A percentile compares a stretch with the other conserved stretches of the same genome.
phyloP scores from a whole-genome alignment of 2,113 vertebrate genomes.

The Zingel zingel region DNA sequence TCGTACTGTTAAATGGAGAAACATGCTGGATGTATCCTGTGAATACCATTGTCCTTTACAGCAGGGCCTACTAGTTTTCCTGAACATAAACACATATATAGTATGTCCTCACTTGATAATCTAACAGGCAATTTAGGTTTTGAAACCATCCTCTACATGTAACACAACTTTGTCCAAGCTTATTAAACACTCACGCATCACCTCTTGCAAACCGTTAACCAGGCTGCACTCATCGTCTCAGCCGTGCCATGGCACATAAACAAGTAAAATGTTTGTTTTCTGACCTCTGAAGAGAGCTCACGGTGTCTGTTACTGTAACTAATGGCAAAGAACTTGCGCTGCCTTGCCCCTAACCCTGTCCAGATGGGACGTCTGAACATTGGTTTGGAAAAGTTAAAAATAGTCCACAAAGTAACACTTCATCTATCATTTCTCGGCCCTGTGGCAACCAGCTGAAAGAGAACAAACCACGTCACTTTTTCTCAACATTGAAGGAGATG shows the following conservation, averaged over 20 bases:
- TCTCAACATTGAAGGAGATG: conserved; percentile 65
- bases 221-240: conserved; percentile 35
- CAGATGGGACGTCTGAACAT: conserved; percentile 75
- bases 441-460: conserved; percentile 76
- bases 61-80: neutral
- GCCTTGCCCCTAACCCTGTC: conserved; percentile 71
- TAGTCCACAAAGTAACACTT: conserved; percentile 78
- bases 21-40: neutral
- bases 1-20: neutral
- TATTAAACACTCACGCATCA: conserved; percentile 67
- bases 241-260: conserved; percentile 60
- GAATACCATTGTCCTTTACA: neutral
- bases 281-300: conserved; percentile 52
- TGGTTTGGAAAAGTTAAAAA: conserved; percentile 80
- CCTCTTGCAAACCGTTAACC: conserved; percentile 57
- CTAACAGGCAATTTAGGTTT: conserved; percentile 11
- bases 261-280: conserved; percentile 67
- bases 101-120: conserved; percentile 25
- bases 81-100: conserved; percentile 20
- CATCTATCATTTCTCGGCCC: conserved; percentile 66
- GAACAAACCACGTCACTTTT: conserved; percentile 70
- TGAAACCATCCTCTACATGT: conserved; percentile 29
- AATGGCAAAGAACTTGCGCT: conserved; percentile 57
- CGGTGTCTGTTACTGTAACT: conserved; percentile 65
- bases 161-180: conserved; percentile 43